A percentile compares a stretch with the other conserved stretches of the same genome.
Conservation (phyloP, 2,797 vertebrate species). For the Nannoperca obscura region DNA sequence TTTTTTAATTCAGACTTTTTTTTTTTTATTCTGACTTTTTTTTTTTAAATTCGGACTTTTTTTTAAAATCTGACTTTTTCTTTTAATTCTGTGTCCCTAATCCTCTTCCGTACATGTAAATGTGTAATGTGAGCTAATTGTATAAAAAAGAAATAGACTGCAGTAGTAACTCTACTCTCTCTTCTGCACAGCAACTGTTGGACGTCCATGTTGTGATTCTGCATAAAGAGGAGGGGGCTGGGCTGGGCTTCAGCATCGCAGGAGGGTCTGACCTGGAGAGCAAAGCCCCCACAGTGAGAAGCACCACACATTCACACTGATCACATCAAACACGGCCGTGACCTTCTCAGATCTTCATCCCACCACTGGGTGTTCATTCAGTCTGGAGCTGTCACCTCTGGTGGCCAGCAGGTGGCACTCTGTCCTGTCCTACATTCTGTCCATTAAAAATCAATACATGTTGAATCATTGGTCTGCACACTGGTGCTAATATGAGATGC, state of each 20-base stretch:
- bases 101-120: too few species aligned
- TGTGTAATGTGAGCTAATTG: neutral
- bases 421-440: too few species aligned
- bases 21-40: too few species aligned
- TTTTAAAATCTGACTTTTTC: too few species aligned
- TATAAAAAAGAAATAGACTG: neutral
- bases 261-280: constrained; percentile 94
- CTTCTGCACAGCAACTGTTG: constrained; percentile 88
- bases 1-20: too few species aligned
- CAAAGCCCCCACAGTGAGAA: constrained; percentile 91
- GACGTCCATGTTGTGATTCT: constrained; percentile 93
- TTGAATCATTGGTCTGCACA: too few species aligned
- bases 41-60: too few species aligned
- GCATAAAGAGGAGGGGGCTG: constrained; percentile 93
- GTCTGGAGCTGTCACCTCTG: neutral
- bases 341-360: neutral
- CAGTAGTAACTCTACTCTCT: constrained; percentile 15
- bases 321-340: neutral
- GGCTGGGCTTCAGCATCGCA: constrained; percentile 95
- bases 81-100: too few species aligned
- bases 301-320: neutral
- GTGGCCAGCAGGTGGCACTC: neutral
- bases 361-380: neutral
- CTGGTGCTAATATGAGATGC: too few species aligned
- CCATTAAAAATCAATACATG: too few species aligned